A percentile compares a stretch with the other conserved stretches of the same genome.
Evolutionary conservation across 2,888 invertebrate species (phyloP).

Genomic region (Acrobasis consociella): DNA sequence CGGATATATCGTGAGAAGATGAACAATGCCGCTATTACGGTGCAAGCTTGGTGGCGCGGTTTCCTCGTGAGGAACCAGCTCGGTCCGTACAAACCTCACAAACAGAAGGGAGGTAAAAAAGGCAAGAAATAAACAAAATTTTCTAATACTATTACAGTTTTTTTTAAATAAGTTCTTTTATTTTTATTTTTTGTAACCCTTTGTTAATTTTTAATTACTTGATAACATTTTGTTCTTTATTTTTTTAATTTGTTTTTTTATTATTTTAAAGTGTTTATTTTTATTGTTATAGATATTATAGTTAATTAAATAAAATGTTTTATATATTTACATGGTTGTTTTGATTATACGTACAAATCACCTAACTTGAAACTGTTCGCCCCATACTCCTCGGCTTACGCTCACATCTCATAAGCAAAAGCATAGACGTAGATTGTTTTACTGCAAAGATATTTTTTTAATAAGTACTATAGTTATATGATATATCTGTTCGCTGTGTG

Average conservation of each 20-base stretch:
- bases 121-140: slow-evolving; percentile 32
- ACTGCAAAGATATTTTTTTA: too few relatives aligned
- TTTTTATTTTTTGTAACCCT: not conserved
- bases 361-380: too few relatives aligned
- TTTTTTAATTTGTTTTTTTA: not conserved
- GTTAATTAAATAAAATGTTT: too few relatives aligned
- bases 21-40: slow-evolving; percentile 56
- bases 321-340: too few relatives aligned
- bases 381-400: too few relatives aligned
- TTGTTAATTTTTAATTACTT: not conserved
- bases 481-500: too few relatives aligned
- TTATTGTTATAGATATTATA: not conserved
- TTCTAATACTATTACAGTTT: slow-evolving; percentile 2
- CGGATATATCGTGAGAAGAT: slow-evolving; percentile 57
- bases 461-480: too few relatives aligned
- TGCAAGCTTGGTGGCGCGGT: slow-evolving; percentile 77
- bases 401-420: too few relatives aligned
- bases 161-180: slow-evolving; percentile 2
- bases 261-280: not conserved
- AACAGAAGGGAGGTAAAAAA: slow-evolving; percentile 39
- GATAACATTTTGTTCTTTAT: not conserved
- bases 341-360: too few relatives aligned
- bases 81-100: slow-evolving; percentile 57
- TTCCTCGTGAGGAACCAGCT: slow-evolving; percentile 64
- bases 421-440: too few relatives aligned